phyloP scores from a whole-genome alignment of 1,140 invertebrate genomes.

The Scaptomyza hsui region DNA sequence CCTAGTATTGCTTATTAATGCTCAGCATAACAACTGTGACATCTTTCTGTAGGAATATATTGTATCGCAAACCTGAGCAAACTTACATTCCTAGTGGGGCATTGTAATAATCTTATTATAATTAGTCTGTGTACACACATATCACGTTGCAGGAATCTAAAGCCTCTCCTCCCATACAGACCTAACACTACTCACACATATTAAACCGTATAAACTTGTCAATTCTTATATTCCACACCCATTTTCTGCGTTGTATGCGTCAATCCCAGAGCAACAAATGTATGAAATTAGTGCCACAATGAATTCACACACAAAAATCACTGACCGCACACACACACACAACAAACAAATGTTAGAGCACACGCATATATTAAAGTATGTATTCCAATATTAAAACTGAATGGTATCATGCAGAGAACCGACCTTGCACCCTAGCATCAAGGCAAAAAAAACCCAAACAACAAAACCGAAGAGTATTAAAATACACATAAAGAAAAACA shows the following conservation, averaged over 20 bases:
- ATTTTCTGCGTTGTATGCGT: conserved; percentile 72
- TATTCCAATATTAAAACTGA: conserved; percentile 30
- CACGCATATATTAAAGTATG: conserved; percentile 9
- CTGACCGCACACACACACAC: conserved; percentile 25
- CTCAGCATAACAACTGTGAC: conserved; percentile 50
- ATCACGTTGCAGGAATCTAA: conserved; percentile 11
- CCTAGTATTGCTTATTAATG: conserved; percentile 73
- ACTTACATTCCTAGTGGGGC: not conserved
- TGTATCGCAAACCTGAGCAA: not conserved
- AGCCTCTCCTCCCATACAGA: conserved; percentile 1
- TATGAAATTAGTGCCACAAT: conserved; percentile 2
- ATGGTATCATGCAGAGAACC: conserved; percentile 36
- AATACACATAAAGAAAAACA: not conserved
- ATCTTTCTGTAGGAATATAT: conserved; percentile 6
- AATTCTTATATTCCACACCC: conserved; percentile 75
- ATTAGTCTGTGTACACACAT: conserved; percentile 7
- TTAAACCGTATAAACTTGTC: conserved; percentile 42
- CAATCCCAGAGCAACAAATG: conserved; percentile 38
- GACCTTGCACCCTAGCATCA: conserved; percentile 81
- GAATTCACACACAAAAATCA: not conserved
- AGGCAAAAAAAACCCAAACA: conserved; percentile 54
- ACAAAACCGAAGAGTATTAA: conserved; percentile 17
- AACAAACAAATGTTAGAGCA: conserved; percentile 10
- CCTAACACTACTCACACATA: conserved; percentile 61
- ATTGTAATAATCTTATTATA: not conserved